These are phyloP conservation scores for Oedothorax gibbosus DNA, from an alignment of 1,140 invertebrate species.

Conservation along the genomic window DNA sequence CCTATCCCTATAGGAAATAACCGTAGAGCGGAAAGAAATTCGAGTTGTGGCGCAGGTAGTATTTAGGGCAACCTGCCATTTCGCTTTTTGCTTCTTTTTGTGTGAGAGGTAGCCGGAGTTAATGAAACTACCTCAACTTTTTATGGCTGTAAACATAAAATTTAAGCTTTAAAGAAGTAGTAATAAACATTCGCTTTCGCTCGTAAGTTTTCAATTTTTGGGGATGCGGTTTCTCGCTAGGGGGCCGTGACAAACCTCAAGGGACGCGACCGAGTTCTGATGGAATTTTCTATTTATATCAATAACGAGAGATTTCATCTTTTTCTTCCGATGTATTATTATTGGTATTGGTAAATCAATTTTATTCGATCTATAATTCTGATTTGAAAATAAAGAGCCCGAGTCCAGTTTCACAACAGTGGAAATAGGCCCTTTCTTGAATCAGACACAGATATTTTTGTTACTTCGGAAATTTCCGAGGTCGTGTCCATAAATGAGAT, in stretches of 20 bases:
- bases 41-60: not conserved
- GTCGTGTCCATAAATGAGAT: too few species aligned
- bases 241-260: not conserved
- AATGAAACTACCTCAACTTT: slow-evolving; percentile 36
- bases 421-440: too few species aligned
- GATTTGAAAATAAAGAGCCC: too few species aligned
- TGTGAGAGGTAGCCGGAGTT: slow-evolving; percentile 3
- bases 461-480: too few species aligned
- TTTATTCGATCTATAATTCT: too few species aligned
- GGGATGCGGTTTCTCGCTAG: not conserved
- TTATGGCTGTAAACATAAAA: slow-evolving; percentile 31
- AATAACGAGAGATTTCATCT: too few species aligned
- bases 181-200: not conserved
- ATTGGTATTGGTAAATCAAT: too few species aligned
- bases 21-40: slow-evolving; percentile 7
- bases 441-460: too few species aligned
- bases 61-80: slow-evolving; percentile 26
- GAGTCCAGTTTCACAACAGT: too few species aligned
- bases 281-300: not conserved
- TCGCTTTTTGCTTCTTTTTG: not conserved
- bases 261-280: not conserved
- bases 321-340: too few species aligned
- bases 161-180: slow-evolving; percentile 16
- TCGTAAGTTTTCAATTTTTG: not conserved
- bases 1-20: slow-evolving; percentile 23